phyloP scores from a whole-genome alignment of 2,113 vertebrate species.

The Coryphaenoides rupestris region DNA sequence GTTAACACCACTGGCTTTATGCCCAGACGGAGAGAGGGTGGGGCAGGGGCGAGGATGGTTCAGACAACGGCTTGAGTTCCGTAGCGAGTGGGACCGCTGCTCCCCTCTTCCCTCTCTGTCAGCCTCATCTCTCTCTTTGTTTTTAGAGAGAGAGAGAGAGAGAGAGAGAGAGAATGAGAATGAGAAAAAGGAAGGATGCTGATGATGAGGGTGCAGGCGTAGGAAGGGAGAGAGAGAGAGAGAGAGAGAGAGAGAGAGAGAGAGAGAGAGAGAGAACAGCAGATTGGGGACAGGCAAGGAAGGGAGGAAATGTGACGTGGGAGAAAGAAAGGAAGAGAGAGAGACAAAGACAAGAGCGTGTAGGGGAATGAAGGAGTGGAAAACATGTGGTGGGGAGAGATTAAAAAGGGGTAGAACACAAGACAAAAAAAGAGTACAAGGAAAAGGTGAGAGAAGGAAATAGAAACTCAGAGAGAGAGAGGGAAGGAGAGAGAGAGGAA shows the following conservation, averaged over 20 bases:
- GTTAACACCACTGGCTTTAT: too few species aligned
- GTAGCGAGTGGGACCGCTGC: too few species aligned
- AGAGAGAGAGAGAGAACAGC: conserved; percentile 21
- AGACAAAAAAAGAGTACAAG: not conserved
- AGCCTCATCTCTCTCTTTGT: too few species aligned
- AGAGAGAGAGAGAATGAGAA: conserved; percentile 22
- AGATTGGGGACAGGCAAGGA: conserved; percentile 29
- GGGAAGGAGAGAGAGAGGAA: too few species aligned
- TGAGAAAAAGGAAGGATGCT: too few species aligned
- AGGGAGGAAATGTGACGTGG: not conserved
- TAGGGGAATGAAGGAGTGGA: too few species aligned
- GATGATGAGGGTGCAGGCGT: conserved; percentile 16
- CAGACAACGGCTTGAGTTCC: too few species aligned
- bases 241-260: conserved; percentile 25
- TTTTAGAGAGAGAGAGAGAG: not conserved
- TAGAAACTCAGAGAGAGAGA: conserved; percentile 18
- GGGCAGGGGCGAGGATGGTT: too few species aligned
- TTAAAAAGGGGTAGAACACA: not conserved
- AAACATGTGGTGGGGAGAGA: too few species aligned
- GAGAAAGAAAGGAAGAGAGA: not conserved
- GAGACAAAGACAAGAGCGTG: not conserved
- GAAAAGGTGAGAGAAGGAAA: not conserved
- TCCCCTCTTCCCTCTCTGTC: too few species aligned
- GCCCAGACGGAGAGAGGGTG: too few species aligned
- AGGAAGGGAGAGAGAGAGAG: conserved; percentile 29